Conservation (phyloP, 2,888 invertebrate species). For the Dione vanillae region DNA sequence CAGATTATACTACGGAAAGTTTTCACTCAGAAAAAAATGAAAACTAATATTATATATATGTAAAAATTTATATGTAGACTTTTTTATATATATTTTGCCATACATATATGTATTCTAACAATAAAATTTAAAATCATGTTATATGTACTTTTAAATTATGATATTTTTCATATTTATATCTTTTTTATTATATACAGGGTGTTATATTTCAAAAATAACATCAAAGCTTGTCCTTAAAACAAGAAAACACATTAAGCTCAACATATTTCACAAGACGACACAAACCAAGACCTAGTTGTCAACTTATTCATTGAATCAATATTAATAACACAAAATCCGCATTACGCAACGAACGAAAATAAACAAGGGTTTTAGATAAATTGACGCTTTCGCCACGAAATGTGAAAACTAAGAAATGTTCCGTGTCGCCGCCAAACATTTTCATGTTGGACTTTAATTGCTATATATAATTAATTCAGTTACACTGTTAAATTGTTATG, state of each 20-base stretch:
- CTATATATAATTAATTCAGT: conserved; percentile 78
- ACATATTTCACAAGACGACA: conserved; percentile 11
- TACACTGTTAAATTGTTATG: conserved; percentile 57
- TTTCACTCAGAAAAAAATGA: too few relatives aligned
- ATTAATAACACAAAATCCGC: conserved; percentile 51
- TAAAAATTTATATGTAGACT: too few relatives aligned
- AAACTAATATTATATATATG: too few relatives aligned
- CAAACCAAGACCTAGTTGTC: conserved; percentile 33
- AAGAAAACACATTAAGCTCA: conserved; percentile 14
- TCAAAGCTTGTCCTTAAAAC: conserved; percentile 9
- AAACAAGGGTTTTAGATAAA: conserved; percentile 69
- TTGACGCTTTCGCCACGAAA: conserved; percentile 59
- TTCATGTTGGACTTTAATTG: conserved; percentile 77
- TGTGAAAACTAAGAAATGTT: conserved; percentile 72
- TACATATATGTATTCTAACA: background rate
- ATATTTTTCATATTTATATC: too few relatives aligned
- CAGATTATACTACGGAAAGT: background rate
- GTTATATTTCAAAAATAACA: conserved; percentile 9
- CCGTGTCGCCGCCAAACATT: conserved; percentile 74
- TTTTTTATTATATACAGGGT: background rate
- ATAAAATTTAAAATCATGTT: background rate
- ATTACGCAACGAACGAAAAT: conserved; percentile 64
- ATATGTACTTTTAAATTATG: too few relatives aligned
- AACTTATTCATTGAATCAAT: conserved; percentile 48
- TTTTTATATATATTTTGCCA: too few relatives aligned